Base-by-base conservation (phyloP, 2,797 vertebrate species). In the Momotus momota region DNA sequence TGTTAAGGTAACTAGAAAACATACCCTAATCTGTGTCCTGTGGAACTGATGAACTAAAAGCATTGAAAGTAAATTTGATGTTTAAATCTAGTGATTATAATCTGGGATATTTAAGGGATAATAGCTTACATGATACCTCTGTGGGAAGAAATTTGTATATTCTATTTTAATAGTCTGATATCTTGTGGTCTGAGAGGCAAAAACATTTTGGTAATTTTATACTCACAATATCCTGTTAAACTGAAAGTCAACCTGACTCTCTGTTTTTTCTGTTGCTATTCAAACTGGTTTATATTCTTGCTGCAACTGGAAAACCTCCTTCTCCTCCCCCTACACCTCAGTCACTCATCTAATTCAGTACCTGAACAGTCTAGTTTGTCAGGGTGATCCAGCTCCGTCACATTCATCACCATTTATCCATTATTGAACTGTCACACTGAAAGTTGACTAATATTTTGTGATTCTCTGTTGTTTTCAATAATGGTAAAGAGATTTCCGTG, bases 371-470 rank as follows among this genome's bases (percentile, higher is more conserved):
- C 75, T 40, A 7, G 69, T 90, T 90, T 79, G 38, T 69, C 83
- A 85, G 54, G 72, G 72, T 77, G 75, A 95, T 72, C 58, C 75
- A 93, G 23, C 67, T 66, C 70, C 64, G 80, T 57, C n/a, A 35
- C 61, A 66, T 94, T 91, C 86, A 66, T 89, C 72, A 73, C 51
- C 57, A 58, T 78, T 89, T 90, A 86, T 70, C 45, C 35, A 43
- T 77, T 81, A 70, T 16, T 83, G 82, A 89, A 93, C 75, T 65
- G 67, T 73, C 86, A 73, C 58, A 70, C 52, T 86, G 67, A 33
- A 90, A 88, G 57, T 2, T 80, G 55, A 78, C 81, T 91, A 82
- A 78, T 91, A 91, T 78, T 96, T 91, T 91, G 79, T 60, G 81
- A 72, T 79, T 66, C 46, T 73, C 33, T 86, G 74, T 78, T 2